These are phyloP conservation scores for Fragum sueziense DNA, from an alignment of 2,888 invertebrate genomes.

Conservation along the genomic window DNA sequence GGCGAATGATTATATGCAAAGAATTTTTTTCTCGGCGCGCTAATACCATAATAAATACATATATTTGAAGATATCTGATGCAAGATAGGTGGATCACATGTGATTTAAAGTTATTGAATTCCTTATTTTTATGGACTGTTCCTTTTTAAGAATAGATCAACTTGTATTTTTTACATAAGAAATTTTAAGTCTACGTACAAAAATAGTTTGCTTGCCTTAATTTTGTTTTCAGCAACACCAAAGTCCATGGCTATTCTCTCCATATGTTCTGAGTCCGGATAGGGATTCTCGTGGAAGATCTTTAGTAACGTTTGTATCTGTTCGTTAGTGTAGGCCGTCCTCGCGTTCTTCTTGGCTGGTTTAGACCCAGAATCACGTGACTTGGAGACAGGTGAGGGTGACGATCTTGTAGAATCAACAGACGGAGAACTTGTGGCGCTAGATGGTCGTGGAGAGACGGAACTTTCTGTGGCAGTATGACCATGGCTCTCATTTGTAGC, in stretches of 20 bases:
- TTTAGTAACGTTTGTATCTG: constrained; percentile 66
- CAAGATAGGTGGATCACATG: too few relatives aligned
- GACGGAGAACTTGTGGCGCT: constrained; percentile 32
- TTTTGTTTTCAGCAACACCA: constrained; percentile 66
- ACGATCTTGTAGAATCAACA: constrained; percentile 40
- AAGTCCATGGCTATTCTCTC: constrained; percentile 64
- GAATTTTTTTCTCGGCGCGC: too few relatives aligned
- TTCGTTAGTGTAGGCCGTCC: constrained; percentile 67
- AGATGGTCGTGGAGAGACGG: background rate
- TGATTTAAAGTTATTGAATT: too few relatives aligned
- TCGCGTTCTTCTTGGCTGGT: constrained; percentile 61
- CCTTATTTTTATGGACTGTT: too few relatives aligned
- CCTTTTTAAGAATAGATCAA: too few relatives aligned
- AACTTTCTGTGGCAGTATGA: background rate
- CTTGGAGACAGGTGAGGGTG: constrained; percentile 40
- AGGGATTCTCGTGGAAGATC: constrained; percentile 70
- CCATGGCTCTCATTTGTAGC: too few relatives aligned
- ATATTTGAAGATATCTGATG: too few relatives aligned
- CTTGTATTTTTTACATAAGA: background rate
- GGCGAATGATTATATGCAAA: too few relatives aligned
- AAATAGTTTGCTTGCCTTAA: constrained; percentile 58
- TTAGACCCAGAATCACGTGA: constrained; percentile 41
- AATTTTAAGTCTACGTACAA: background rate
- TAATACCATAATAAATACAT: too few relatives aligned
- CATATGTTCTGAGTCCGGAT: constrained; percentile 69